Base-by-base conservation (phyloP, 1,140 invertebrate genomes). In the Cydia fagiglandana region DNA sequence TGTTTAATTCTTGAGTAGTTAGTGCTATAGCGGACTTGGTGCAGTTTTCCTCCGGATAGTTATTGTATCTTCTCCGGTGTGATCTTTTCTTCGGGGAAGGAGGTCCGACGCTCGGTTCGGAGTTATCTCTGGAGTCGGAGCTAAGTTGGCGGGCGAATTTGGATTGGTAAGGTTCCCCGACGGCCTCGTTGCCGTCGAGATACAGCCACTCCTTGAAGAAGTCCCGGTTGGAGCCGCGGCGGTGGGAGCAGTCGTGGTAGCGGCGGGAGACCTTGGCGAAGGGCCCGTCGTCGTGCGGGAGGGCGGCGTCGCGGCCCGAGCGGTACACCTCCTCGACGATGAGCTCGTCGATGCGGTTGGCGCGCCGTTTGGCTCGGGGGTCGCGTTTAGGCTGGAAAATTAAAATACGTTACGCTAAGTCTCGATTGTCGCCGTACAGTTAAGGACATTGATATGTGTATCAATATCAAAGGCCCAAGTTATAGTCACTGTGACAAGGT, bases 61-160 rank as follows among this genome's bases (percentile, higher is more conserved):
- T 90, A 4, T 80, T 86, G 80, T 90, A 93, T 79, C 88, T 92
- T 38, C 88, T 81, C 77, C 84, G 84, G 80, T 88, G 90, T 9
- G 83, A 83, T 76, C 86, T 88, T 84, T 89, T 92, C 77, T 88
- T 93, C 64, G 84, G 93, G 30, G 88, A 93, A 47, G 87, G 89
- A n/a, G 86, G 94, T 56, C 87, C 91, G 7, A 91, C 93, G 83
- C 85, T 93, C 7, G 88, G 88, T 84, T 90, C 91, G 5, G 86
- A 94, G 77, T 93, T 93, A 76, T 94, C 93, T 74, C 90, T 89
- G 0, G 93, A 94, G 78, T 94, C 94, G 0, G 86, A 91, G 80
- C 93, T 94, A 0, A 91, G 80, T 64, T 93, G 93, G 15, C 91
- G 86, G 1, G 90, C 89, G 73, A 92, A 93, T 74, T 91, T 92